Conservation (phyloP, 2,113 vertebrate genomes). For the Ctenomys sociabilis region DNA sequence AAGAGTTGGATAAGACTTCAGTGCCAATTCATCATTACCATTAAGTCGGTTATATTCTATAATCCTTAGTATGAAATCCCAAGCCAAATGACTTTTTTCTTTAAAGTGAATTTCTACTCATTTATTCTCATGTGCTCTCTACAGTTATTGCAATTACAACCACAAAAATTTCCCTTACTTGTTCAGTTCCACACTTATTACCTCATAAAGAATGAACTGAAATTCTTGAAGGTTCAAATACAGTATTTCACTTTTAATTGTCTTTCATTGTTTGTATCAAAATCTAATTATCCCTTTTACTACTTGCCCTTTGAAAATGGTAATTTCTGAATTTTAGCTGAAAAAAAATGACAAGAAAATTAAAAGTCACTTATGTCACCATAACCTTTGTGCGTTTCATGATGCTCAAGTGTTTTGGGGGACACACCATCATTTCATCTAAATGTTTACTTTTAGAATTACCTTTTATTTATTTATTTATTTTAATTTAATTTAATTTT, state of each 20-base stretch:
- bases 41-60: neutral
- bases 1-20: neutral
- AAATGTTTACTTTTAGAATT: neutral
- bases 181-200: neutral
- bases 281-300: neutral
- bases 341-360: neutral
- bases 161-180: neutral
- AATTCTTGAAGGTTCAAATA: neutral
- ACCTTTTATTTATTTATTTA: too few species aligned
- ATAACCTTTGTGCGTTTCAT: neutral
- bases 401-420: neutral
- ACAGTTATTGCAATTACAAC: neutral
- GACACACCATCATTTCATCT: neutral
- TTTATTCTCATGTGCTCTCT: neutral
- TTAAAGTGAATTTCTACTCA: neutral
- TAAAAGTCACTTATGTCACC: neutral
- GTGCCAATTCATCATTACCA: neutral
- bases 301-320: neutral
- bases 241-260: neutral
- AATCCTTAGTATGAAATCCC: neutral
- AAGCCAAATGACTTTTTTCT: neutral
- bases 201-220: neutral
- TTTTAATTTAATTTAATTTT: too few species aligned
- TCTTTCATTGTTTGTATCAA: conserved; percentile 10
- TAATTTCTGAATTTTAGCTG: neutral